A percentile compares a stretch with the other conserved stretches of the same genome.
phyloP scores from a whole-genome alignment of 1,140 invertebrate genomes.

The Euwallacea similis region DNA sequence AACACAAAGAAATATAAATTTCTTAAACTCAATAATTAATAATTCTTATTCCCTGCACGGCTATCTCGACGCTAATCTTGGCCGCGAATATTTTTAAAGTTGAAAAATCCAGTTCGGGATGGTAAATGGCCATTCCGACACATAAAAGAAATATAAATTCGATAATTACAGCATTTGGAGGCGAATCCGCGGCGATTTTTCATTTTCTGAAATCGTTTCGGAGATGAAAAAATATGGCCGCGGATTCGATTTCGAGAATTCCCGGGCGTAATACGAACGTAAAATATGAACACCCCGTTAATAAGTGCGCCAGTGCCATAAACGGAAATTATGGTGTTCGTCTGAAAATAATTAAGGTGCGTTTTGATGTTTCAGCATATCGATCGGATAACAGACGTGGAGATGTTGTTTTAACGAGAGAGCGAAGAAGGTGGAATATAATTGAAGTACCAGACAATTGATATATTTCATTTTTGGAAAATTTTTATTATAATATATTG shows the following conservation, averaged over 20 bases:
- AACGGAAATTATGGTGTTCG: conserved; percentile 9
- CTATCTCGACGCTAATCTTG: conserved; percentile 33
- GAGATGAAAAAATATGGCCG: conserved; percentile 17
- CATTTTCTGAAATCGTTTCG: conserved; percentile 31
- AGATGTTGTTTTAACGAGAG: too few species aligned
- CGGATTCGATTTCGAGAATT: conserved; percentile 24
- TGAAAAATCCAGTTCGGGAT: conserved; percentile 36
- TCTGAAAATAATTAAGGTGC: conserved; percentile 9
- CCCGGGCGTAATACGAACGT: conserved; percentile 6
- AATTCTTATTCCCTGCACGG: conserved; percentile 38
- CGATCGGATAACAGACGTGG: too few species aligned
- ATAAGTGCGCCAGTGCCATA: conserved; percentile 15
- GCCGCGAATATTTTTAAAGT: conserved; percentile 30
- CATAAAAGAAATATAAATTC: conserved; percentile 37
- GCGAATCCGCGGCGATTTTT: conserved; percentile 31
- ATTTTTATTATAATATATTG: too few species aligned
- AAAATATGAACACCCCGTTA: conserved; percentile 27
- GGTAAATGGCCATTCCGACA: conserved; percentile 30
- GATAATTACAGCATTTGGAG: conserved; percentile 35
- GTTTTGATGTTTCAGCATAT: background rate
- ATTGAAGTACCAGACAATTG: too few species aligned
- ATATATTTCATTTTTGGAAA: too few species aligned
- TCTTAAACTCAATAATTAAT: conserved; percentile 39
- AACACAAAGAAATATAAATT: conserved; percentile 39
- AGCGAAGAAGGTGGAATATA: too few species aligned